Evolutionary conservation across 2,888 invertebrate species (phyloP).

Genomic region (Drosophila buzzatii): DNA sequence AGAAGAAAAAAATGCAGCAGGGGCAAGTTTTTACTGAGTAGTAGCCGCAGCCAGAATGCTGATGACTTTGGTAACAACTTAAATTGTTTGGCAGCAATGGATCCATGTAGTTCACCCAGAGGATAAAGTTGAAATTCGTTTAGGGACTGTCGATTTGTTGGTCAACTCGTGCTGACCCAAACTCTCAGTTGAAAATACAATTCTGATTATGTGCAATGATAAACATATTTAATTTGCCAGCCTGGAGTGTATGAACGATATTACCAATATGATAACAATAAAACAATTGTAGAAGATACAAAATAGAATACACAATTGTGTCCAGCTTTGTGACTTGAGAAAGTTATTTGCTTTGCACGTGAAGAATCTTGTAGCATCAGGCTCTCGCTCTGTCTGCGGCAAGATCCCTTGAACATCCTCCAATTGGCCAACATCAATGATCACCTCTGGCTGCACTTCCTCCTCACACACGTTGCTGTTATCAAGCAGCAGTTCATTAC

Average conservation of each 20-base stretch:
- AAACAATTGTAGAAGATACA: conserved; percentile 51
- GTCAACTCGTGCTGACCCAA: conserved; percentile 35
- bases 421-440: conserved; percentile 10
- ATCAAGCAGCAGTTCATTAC: conserved; percentile 44
- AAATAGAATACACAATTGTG: conserved; percentile 25
- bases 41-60: conserved; percentile 64
- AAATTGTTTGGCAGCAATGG: conserved; percentile 75
- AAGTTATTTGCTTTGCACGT: background rate
- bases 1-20: conserved; percentile 55
- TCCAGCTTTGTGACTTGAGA: conserved; percentile 5
- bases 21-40: conserved; percentile 58
- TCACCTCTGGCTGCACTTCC: background rate
- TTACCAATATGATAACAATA: conserved; percentile 40
- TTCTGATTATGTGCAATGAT: background rate
- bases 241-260: conserved; percentile 13
- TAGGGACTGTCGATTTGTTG: conserved; percentile 57
- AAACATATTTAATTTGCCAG: conserved; percentile 16
- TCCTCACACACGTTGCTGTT: background rate
- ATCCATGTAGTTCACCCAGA: conserved; percentile 32
- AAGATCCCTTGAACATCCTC: background rate
- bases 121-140: conserved; percentile 70
- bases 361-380: background rate
- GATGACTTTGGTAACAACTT: conserved; percentile 81
- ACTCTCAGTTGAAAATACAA: background rate
- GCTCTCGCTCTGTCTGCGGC: background rate